Conservation (phyloP, 2,888 invertebrate genomes). For the Elmis aenea region DNA sequence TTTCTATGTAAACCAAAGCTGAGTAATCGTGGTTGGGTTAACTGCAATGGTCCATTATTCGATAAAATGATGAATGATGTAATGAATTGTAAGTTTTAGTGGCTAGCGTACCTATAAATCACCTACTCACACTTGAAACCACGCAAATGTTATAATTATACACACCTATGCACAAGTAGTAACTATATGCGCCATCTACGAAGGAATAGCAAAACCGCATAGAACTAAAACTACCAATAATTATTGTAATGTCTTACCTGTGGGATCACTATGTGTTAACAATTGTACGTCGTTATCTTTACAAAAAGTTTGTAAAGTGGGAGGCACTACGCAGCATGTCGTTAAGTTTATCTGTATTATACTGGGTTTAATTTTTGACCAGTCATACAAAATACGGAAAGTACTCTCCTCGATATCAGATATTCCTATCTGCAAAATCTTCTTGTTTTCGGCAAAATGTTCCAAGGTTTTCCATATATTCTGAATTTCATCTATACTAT, state of each 20-base stretch:
- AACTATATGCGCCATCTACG: too few relatives aligned
- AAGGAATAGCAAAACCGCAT: too few relatives aligned
- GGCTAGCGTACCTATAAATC: too few relatives aligned
- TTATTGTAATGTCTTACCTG: constrained; percentile 53
- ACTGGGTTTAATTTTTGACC: constrained; percentile 74
- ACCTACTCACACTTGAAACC: too few relatives aligned
- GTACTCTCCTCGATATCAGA: constrained; percentile 84
- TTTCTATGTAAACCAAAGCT: too few relatives aligned
- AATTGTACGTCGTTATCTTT: constrained; percentile 87
- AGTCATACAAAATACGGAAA: constrained; percentile 69
- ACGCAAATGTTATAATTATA: too few relatives aligned
- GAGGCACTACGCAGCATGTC: constrained; percentile 91
- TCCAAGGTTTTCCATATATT: constrained; percentile 75
- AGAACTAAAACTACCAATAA: too few relatives aligned
- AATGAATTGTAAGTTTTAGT: too few relatives aligned
- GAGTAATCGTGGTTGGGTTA: too few relatives aligned
- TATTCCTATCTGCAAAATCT: constrained; percentile 72
- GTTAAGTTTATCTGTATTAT: constrained; percentile 91
- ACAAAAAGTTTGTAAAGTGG: constrained; percentile 83
- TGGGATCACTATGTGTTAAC: constrained; percentile 92
- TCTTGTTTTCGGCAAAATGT: constrained; percentile 59
- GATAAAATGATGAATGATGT: too few relatives aligned
- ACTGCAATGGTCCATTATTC: too few relatives aligned
- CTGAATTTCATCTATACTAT: constrained; percentile 60
- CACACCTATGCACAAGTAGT: too few relatives aligned